phyloP scores from a whole-genome alignment of 2,113 vertebrate genomes.

The Paradoxurus hermaphroditus region DNA sequence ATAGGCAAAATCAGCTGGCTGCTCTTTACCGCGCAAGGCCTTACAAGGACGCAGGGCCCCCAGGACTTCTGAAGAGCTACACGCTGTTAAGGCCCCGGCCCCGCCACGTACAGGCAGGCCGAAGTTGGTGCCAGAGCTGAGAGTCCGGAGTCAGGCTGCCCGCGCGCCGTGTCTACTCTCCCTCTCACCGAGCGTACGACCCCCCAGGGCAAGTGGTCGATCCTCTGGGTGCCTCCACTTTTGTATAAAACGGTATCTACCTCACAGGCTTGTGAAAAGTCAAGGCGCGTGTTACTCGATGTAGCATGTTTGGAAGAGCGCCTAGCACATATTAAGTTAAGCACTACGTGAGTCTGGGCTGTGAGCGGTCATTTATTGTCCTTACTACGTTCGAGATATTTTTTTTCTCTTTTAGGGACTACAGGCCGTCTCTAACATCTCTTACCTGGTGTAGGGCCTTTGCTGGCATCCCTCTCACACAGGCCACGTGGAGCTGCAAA shows the following conservation, averaged over 20 bases:
- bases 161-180: neutral
- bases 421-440: neutral
- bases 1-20: neutral
- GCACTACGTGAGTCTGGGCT: neutral
- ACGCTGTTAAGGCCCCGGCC: neutral
- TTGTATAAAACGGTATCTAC: neutral
- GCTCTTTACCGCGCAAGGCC: neutral
- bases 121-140: neutral
- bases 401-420: neutral
- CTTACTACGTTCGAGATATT: neutral
- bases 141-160: neutral
- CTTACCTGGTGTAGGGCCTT: neutral
- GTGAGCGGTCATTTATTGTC: neutral
- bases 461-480: neutral
- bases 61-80: neutral
- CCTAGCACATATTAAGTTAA: neutral
- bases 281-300: neutral
- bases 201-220: neutral
- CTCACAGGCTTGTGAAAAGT: neutral
- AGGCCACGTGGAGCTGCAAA: neutral
- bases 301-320: neutral
- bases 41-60: neutral
- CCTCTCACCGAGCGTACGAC: neutral
- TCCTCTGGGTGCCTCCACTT: neutral
- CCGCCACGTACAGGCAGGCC: neutral